Percentiles rank a stretch among this genome's conserved stretches.
phyloP scores from a whole-genome alignment of 2,113 vertebrate species.

The Catharus minimus region DNA sequence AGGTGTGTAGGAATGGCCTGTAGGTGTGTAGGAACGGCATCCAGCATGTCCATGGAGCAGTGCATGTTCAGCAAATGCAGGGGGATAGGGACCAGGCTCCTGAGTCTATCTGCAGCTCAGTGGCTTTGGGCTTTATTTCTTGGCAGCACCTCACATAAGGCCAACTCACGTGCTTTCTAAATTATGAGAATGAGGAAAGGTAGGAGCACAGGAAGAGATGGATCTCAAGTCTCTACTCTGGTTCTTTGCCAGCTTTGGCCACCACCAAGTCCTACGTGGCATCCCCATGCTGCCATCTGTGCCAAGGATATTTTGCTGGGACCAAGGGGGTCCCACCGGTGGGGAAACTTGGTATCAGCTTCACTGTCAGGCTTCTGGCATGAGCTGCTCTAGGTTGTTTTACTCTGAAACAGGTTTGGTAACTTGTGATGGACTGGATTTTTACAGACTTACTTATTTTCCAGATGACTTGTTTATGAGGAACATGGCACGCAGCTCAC shows the following conservation, averaged over 20 bases:
- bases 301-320: not conserved
- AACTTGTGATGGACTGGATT: conserved; percentile 40
- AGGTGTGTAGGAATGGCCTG: not conserved
- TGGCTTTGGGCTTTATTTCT: not conserved
- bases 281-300: not conserved
- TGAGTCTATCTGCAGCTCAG: not conserved
- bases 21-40: not conserved
- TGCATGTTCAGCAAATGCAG: not conserved
- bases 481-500: not conserved
- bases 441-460: conserved; percentile 58
- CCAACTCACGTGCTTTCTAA: not conserved
- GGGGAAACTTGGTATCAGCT: not conserved
- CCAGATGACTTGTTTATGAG: conserved; percentile 64
- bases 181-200: not conserved
- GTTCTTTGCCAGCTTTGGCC: not conserved
- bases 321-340: not conserved
- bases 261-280: accelerated
- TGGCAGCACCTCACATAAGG: not conserved
- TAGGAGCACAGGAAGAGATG: not conserved
- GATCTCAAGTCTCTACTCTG: not conserved
- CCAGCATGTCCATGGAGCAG: not conserved
- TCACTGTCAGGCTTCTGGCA: not conserved
- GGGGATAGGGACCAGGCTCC: not conserved
- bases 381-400: not conserved
- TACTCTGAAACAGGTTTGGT: conserved; percentile 59